A percentile compares a stretch with the other conserved stretches of the same genome.
phyloP scores from a whole-genome alignment of 1,140 invertebrate species.

The Drosophila funebris region DNA sequence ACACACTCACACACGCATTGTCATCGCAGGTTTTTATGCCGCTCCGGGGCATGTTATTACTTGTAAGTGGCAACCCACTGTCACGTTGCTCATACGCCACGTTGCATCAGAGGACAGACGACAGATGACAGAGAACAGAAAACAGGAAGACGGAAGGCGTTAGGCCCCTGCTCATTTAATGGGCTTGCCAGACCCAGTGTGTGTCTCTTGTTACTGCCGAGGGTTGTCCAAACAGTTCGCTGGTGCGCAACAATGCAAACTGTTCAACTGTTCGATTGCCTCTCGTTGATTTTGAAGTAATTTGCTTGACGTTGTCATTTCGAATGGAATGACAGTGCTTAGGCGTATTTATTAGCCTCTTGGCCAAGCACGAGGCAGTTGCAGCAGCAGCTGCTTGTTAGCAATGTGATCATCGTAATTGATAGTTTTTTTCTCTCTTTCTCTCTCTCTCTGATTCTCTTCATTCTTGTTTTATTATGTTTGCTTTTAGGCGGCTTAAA shows the following conservation, averaged over 20 bases:
- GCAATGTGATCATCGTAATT: constrained; percentile 71
- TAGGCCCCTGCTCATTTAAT: constrained; percentile 52
- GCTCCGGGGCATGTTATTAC: constrained; percentile 62
- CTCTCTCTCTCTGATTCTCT: constrained; percentile 1
- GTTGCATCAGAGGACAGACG: constrained; percentile 26
- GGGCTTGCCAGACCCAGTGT: constrained; percentile 15
- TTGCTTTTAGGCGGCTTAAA: constrained; percentile 22
- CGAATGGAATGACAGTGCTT: constrained; percentile 41
- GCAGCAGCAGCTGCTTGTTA: constrained; percentile 55
- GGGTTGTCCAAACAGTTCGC: background rate
- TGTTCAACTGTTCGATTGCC: background rate
- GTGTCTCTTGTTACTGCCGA: background rate
- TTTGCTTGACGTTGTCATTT: constrained; percentile 73
- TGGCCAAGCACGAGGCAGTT: constrained; percentile 8
- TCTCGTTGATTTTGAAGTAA: constrained; percentile 64
- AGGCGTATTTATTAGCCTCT: constrained; percentile 52
- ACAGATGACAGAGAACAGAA: background rate
- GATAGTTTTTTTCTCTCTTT: constrained; percentile 57
- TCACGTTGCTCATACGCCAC: constrained; percentile 57
- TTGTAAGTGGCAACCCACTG: constrained; percentile 56
- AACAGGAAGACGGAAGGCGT: background rate
- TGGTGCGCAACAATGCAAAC: no score
- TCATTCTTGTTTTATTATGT: constrained; percentile 7
- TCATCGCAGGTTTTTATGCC: constrained; percentile 69
- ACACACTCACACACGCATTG: constrained; percentile 48